These are phyloP conservation scores for Apantesis nais DNA, from an alignment of 2,888 invertebrate genomes.

Conservation along the genomic window DNA sequence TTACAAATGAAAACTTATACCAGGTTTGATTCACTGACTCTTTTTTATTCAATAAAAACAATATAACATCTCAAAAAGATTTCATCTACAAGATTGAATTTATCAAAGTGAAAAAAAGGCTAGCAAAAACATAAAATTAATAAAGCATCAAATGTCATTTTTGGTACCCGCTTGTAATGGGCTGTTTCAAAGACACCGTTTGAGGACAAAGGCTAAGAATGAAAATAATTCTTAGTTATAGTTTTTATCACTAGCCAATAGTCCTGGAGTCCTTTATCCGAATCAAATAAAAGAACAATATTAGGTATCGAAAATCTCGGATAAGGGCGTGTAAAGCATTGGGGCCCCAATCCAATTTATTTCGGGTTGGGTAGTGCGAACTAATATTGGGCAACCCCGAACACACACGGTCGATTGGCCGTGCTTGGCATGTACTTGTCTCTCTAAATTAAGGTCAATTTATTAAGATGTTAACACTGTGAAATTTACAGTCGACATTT, in stretches of 20 bases:
- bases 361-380: constrained; percentile 39
- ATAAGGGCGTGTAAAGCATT: constrained; percentile 53
- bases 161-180: background rate
- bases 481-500: background rate
- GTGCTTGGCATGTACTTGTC: constrained; percentile 21
- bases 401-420: constrained; percentile 37
- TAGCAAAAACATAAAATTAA: background rate
- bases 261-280: constrained; percentile 13
- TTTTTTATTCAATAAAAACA: background rate
- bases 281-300: constrained; percentile 44
- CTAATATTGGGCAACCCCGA: constrained; percentile 52
- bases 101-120: background rate
- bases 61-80: background rate
- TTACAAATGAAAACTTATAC: too few relatives aligned
- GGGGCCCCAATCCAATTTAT: constrained; percentile 55
- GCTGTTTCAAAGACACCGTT: background rate
- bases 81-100: background rate
- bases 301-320: constrained; percentile 46
- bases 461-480: constrained; percentile 3
- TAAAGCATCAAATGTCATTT: background rate
- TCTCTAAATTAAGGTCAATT: constrained; percentile 18
- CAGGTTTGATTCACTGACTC: too few relatives aligned
- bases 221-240: constrained; percentile 1
- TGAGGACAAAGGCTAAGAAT: background rate
- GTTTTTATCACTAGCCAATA: constrained; percentile 13